phyloP scores from a whole-genome alignment of 1,140 invertebrate genomes.

The Achroia grisella region DNA sequence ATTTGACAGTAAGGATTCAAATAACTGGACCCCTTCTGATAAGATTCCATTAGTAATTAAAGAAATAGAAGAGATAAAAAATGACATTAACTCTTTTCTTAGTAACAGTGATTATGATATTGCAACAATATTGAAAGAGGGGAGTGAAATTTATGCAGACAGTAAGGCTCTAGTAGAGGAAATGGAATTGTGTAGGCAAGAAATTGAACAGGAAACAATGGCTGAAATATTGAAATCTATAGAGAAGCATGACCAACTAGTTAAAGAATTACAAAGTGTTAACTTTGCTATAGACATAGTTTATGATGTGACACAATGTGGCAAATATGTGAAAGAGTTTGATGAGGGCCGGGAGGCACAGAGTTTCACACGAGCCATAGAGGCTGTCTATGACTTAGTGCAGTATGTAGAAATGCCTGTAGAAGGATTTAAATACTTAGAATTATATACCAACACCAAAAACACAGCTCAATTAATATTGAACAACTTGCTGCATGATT shows the following conservation, averaged over 20 bases:
- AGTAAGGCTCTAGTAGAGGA: conserved; percentile 66
- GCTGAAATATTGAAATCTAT: conserved; percentile 74
- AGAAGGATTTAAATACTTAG: conserved; percentile 66
- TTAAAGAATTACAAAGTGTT: conserved; percentile 69
- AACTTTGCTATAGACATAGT: conserved; percentile 72
- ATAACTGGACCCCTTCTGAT: conserved; percentile 50
- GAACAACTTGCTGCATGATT: conserved; percentile 59
- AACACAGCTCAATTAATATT: conserved; percentile 43
- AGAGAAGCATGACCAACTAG: conserved; percentile 72
- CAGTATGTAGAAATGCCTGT: conserved; percentile 61
- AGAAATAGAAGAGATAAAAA: conserved; percentile 74
- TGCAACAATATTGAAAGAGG: conserved; percentile 64
- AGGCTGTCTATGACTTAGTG: conserved; percentile 67
- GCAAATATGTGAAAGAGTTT: conserved; percentile 70
- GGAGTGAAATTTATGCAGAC: conserved; percentile 65
- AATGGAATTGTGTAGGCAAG: conserved; percentile 67
- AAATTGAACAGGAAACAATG: conserved; percentile 75
- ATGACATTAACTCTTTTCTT: conserved; percentile 72
- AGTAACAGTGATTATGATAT: conserved; percentile 74
- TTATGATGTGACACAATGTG: conserved; percentile 67
- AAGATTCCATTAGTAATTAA: conserved; percentile 73
- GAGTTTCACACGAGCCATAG: conserved; percentile 61
- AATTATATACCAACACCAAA: conserved; percentile 69
- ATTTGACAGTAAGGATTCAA: conserved; percentile 29
- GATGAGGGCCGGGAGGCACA: conserved; percentile 64